Conservation (phyloP, 2,888 invertebrate genomes). For the Drosophila neoperkinsi region DNA sequence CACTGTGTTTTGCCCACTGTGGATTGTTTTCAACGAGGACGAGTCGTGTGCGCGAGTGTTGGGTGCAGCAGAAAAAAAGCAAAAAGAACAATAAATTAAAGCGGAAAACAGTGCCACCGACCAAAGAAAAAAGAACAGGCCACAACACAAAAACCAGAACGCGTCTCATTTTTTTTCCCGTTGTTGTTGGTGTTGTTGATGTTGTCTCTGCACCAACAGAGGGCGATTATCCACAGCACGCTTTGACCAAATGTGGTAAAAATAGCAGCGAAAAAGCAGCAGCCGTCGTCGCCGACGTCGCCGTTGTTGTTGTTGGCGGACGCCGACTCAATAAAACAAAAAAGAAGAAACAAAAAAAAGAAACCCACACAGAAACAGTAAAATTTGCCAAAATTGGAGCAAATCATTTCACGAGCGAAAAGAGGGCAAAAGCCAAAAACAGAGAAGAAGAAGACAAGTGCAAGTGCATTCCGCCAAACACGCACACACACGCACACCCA, state of each 20-base stretch:
- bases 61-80: constrained; percentile 33
- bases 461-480: constrained; percentile 60
- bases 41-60: constrained; percentile 51
- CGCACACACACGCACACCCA: constrained; percentile 33
- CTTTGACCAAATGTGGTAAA: constrained; percentile 77
- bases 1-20: constrained; percentile 49
- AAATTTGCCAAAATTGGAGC: constrained; percentile 40
- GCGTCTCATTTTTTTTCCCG: constrained; percentile 36
- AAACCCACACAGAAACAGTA: constrained; percentile 45
- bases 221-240: constrained; percentile 33
- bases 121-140: constrained; percentile 5
- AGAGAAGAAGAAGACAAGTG: constrained; percentile 31
- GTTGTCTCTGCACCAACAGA: constrained; percentile 16
- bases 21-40: constrained; percentile 67
- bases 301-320: constrained; percentile 31
- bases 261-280: constrained; percentile 62
- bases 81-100: constrained; percentile 24
- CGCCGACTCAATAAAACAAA: constrained; percentile 56
- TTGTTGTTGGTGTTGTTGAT: constrained; percentile 9
- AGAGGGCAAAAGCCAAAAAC: constrained; percentile 10
- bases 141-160: constrained; percentile 1
- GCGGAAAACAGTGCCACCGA: constrained; percentile 5
- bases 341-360: not conserved
- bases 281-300: constrained; percentile 32
- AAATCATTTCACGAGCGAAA: constrained; percentile 48